Conservation (phyloP, 2,113 vertebrate species). For the Platysteira castanea region DNA sequence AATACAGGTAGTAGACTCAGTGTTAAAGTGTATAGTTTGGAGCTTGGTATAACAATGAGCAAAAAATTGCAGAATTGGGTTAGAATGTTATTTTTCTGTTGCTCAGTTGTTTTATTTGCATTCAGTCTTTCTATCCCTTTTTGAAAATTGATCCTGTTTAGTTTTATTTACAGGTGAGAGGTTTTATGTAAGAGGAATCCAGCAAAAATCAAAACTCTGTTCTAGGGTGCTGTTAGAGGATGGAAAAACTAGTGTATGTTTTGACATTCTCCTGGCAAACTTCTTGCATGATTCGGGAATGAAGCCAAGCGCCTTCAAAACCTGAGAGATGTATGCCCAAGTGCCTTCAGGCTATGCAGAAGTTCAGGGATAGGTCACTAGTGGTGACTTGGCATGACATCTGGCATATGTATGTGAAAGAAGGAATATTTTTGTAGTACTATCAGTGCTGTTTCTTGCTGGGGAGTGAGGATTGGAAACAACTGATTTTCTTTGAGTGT, state of each 20-base stretch:
- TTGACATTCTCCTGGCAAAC: conserved; percentile 5
- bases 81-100: neutral
- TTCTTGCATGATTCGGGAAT: neutral
- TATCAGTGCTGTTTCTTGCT: neutral
- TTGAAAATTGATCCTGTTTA: neutral
- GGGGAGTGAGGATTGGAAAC: neutral
- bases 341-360: neutral
- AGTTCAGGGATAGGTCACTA: conserved; percentile 7
- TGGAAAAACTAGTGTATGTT: neutral
- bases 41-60: neutral
- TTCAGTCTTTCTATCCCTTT: neutral
- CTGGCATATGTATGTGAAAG: neutral
- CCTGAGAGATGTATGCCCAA: neutral
- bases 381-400: neutral
- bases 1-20: neutral
- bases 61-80: neutral
- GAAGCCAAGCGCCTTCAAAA: conserved; percentile 6
- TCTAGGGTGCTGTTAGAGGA: neutral
- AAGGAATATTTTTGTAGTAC: neutral
- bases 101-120: neutral
- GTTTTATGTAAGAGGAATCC: neutral
- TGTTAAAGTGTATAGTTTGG: neutral
- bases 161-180: neutral
- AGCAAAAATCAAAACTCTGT: neutral
- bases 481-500: neutral